Evolutionary conservation across 2,888 invertebrate species (phyloP).

Genomic region (Hypsopygia costalis): DNA sequence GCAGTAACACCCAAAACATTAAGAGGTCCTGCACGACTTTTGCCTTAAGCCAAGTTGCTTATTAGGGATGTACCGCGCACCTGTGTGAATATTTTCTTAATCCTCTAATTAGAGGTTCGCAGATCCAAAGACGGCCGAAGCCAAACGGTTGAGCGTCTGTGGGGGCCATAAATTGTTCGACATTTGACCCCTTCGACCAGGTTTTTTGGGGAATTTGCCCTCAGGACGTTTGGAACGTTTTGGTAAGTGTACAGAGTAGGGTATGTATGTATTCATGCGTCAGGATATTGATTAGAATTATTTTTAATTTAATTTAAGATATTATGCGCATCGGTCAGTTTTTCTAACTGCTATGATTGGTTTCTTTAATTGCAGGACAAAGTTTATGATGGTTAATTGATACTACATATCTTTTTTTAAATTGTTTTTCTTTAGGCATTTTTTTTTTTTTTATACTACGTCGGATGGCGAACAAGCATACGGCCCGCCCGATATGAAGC

Average conservation of each 20-base stretch:
- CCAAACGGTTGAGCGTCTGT: conserved; percentile 68
- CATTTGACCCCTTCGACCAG: conserved; percentile 69
- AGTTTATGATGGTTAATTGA: no score
- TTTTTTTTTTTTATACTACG: no score
- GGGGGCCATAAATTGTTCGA: conserved; percentile 79
- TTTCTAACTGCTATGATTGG: no score
- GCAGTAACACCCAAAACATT: conserved; percentile 71
- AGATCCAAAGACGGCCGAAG: conserved; percentile 67
- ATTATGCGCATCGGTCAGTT: no score
- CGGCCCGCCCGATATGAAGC: no score
- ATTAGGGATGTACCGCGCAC: conserved; percentile 73
- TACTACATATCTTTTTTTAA: no score
- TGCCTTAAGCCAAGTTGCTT: conserved; percentile 73
- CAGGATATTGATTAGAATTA: neutral
- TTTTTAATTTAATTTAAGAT: no score
- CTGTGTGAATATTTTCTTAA: conserved; percentile 80
- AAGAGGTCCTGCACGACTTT: conserved; percentile 66
- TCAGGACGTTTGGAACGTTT: conserved; percentile 49
- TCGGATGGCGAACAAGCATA: no score
- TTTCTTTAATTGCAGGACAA: no score
- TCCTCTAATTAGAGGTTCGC: conserved; percentile 79
- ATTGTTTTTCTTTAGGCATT: no score
- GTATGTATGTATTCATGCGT: neutral
- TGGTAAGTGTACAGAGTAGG: conserved; percentile 50
- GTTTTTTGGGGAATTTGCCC: conserved; percentile 73